phyloP scores from a whole-genome alignment of 2,113 vertebrate species.

The Xiphorhynchus elegans region DNA sequence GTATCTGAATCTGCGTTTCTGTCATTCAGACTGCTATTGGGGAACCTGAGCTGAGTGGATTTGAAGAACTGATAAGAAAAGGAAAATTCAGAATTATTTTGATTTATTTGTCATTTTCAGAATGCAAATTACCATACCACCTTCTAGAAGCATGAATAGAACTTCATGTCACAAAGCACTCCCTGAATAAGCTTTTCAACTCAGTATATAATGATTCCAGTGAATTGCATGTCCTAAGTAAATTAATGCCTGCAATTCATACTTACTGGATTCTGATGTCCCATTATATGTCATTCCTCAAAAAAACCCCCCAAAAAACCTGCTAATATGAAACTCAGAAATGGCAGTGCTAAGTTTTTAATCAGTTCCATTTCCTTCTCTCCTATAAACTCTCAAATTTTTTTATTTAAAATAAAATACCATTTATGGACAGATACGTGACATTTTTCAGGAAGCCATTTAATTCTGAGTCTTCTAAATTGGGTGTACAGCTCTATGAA shows the following conservation, averaged over 20 bases:
- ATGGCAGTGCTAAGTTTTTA: constrained; percentile 48
- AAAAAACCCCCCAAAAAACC: not conserved
- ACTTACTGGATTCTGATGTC: constrained; percentile 11
- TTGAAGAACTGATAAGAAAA: not conserved
- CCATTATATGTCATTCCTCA: constrained; percentile 20
- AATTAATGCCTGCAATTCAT: constrained; percentile 44
- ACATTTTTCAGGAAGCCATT: not conserved
- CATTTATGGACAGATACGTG: not conserved
- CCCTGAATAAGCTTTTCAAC: not conserved
- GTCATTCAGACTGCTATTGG: not conserved
- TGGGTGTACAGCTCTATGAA: not conserved
- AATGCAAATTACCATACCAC: not conserved
- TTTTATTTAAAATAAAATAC: constrained; percentile 66
- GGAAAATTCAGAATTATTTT: not conserved
- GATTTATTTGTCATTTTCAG: constrained; percentile 27
- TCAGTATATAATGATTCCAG: constrained; percentile 21
- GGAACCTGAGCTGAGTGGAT: not conserved
- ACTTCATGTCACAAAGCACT: not conserved
- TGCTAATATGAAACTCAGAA: constrained; percentile 59
- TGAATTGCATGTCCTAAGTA: constrained; percentile 47
- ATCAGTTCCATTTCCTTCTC: constrained; percentile 64
- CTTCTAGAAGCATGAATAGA: not conserved
- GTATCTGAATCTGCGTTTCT: not conserved
- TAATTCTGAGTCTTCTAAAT: not conserved
- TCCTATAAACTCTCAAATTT: constrained; percentile 22